These are phyloP conservation scores for Drosophila teissieri DNA, from an alignment of 1,140 invertebrate species.

Conservation along the genomic window DNA sequence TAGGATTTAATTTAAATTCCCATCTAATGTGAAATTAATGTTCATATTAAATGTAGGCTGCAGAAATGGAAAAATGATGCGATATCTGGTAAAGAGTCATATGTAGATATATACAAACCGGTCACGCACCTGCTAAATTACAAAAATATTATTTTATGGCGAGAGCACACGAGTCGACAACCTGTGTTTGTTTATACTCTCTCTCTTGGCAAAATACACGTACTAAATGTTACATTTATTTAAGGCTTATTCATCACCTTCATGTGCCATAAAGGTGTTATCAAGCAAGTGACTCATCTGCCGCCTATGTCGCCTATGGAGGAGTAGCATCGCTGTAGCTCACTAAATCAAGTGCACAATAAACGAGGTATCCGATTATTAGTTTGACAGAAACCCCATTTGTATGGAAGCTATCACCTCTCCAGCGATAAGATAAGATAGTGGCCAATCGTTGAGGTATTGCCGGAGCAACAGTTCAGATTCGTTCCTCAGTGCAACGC, in stretches of 20 bases:
- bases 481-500: slow-evolving; percentile 38
- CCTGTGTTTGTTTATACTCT: not conserved
- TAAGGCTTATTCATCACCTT: slow-evolving; percentile 21
- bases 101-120: not conserved
- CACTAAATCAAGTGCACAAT: slow-evolving; percentile 47
- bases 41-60: slow-evolving; percentile 4
- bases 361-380: slow-evolving; percentile 28
- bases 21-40: too few species aligned
- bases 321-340: slow-evolving; percentile 5
- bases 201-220: slow-evolving; percentile 7
- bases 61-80: not conserved
- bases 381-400: slow-evolving; percentile 14
- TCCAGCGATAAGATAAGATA: slow-evolving; percentile 50
- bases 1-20: too few species aligned
- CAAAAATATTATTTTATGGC: not conserved
- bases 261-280: not conserved
- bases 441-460: slow-evolving; percentile 5
- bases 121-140: slow-evolving; percentile 13
- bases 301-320: not conserved
- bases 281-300: slow-evolving; percentile 32
- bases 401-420: slow-evolving; percentile 1
- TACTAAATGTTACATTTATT: slow-evolving; percentile 10
- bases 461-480: slow-evolving; percentile 2
- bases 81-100: not conserved
- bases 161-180: slow-evolving; percentile 5